Evolutionary conservation across 2,113 vertebrate genomes (phyloP), one percentile per base, ranked within the genome.

Genomic region (Gopherus flavomarginatus): DNA sequence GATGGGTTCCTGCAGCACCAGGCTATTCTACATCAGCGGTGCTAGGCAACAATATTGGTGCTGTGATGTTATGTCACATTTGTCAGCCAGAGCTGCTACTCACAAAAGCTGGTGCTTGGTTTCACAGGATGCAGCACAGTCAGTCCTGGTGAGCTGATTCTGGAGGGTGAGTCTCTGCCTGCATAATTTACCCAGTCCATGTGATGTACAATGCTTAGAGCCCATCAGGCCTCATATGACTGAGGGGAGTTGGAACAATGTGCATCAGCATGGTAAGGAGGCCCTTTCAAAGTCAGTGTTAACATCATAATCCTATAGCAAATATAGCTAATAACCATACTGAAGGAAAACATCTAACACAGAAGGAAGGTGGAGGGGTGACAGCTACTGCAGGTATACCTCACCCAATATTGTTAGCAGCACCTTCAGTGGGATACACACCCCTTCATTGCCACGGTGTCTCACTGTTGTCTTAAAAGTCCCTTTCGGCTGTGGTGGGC

Each of bases 361-460:
- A 77, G 75, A 29, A 78, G 42, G 26, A 78, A 44, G 3, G 3
- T 53, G 52, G 56, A 24, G 77, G 4, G 54, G 47, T 72, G 42
- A 69, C 22, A 42, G 42, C 42, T 78, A 27, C 21, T 59, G 49
- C 38, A 42, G 10, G 16, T 83, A 59, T 42, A 26, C 38, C 42
- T n/a, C 69, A 24, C 19, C 38, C 21, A 75, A 22, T 44, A 13
- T 24, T 78, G 11, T 47, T 2, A 47, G 49, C 53, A 38, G 13
- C 6, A 80, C 12, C 16, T 27, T 35, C 0, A 0, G 3, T 2
- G 16, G 4, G 2, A 12, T 1, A 1, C 57, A 93, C 80, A 78
- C 9, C 0, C 22, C 6, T 78, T 83, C n/a, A 19, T 47, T 47
- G 44, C 44, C 24, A 44, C 1, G 13, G 21, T 44, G 42, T 78